These are phyloP conservation scores for Cairina moschata DNA, from an alignment of 2,113 vertebrate species.

Conservation along the genomic window DNA sequence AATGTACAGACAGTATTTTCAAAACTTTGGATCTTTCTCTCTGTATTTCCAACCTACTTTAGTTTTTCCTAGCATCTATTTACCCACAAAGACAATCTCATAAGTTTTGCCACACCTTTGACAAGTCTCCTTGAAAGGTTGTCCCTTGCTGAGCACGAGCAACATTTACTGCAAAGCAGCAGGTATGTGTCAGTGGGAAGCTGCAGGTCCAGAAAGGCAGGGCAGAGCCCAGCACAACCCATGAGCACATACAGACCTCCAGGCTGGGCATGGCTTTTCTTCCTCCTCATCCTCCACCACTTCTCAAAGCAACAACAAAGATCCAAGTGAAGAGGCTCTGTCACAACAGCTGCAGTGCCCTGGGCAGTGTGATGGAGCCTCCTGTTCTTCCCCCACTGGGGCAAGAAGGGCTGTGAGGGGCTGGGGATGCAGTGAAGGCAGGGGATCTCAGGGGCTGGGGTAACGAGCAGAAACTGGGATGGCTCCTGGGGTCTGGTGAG, in stretches of 20 bases:
- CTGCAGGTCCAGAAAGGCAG: not conserved
- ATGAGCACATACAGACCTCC: not conserved
- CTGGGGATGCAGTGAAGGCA: not conserved
- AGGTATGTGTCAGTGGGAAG: too few species aligned
- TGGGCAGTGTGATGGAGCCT: too few species aligned
- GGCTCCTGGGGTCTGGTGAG: not conserved
- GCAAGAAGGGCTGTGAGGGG: not conserved
- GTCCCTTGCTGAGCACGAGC: not conserved
- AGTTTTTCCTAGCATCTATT: not conserved
- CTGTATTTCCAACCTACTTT: not conserved
- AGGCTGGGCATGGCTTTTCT: not conserved
- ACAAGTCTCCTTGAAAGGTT: not conserved
- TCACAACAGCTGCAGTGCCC: not conserved
- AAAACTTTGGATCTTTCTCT: not conserved
- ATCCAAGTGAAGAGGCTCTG: not conserved
- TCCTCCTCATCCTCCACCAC: not conserved
- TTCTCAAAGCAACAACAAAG: not conserved
- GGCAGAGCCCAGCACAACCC: not conserved
- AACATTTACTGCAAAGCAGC: not conserved
- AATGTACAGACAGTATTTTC: not conserved
- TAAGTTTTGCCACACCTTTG: not conserved
- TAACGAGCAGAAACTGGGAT: not conserved
- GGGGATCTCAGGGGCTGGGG: not conserved
- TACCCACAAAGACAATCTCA: not conserved
- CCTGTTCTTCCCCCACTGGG: not conserved